Base-by-base conservation (phyloP, 2,797 vertebrate genomes). In the Ctenochaetus hawaiiensis region DNA sequence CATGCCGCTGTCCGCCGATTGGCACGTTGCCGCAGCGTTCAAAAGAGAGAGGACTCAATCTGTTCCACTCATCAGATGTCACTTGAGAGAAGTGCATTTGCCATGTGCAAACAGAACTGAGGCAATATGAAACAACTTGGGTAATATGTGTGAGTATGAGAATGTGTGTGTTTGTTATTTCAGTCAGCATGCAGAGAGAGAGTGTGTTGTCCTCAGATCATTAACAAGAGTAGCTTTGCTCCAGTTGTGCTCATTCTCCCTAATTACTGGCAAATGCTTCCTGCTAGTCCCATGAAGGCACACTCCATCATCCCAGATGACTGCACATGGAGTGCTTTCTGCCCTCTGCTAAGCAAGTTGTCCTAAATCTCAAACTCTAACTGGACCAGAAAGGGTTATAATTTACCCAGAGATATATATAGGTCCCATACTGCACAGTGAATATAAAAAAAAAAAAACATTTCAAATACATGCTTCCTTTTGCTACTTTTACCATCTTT, bases 191-290 rank as follows among this genome's bases (percentile, higher is more conserved):
- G 62, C 63, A 58, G 58, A 48, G 34, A 54, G 39, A 54, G 70
- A 59, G 54, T 53, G 72, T 84, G 79, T 73, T 80, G 69, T 86
- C 77, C 64, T 81, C 79, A 83, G 81, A 88, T 91, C 89, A 90
- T 93, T 92, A 93, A 90, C 85, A 87, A 82, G 81, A 82, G 74
- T 75, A 72, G 79, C 77, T 75, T 53, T 26, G 65, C 79, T 85
- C 80, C 77, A 86, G 71, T 90, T 83, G 84, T 72, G 80, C 77
- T 88, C 80, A 73, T 85, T 85, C 84, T 89, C 83, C 53, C 79
- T 93, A 93, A 93, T 94, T 91, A 89, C 85, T 83, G 87, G 85
- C 77, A 88, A 90, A 92, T 88, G 89, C 75, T 84, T 81, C 91
- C 90, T 77, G 67, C 83, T 85, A 73, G 84, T 83, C 75, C 81